Evolutionary conservation across 1,140 invertebrate genomes (phyloP).

Genomic region (Augochlora pura): DNA sequence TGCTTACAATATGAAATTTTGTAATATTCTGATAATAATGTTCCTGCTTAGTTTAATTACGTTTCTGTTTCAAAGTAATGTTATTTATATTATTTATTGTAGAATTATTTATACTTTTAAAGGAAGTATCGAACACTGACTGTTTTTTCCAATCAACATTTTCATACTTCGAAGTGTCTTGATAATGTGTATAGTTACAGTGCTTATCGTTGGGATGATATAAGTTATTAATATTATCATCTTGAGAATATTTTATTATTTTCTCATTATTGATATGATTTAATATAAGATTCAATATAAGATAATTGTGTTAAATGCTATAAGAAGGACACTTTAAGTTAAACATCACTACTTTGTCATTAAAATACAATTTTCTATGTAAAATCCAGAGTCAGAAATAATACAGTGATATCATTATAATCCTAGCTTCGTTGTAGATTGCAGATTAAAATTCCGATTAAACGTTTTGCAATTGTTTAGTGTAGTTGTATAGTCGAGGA

Average conservation of each 20-base stretch:
- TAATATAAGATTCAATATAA: neutral
- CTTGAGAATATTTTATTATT: slow-evolving; percentile 5
- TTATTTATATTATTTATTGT: slow-evolving; percentile 8
- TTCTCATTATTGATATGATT: neutral
- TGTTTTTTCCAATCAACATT: neutral
- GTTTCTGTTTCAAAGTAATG: neutral
- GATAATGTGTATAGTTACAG: neutral
- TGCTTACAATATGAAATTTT: neutral
- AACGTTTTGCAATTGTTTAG: no score
- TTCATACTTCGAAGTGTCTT: neutral
- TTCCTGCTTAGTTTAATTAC: neutral
- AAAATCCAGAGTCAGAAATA: no score
- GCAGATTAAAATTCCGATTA: no score
- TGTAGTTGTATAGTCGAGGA: no score
- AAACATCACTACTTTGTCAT: neutral
- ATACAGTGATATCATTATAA: no score
- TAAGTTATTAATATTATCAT: slow-evolving; percentile 6
- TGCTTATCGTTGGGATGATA: neutral
- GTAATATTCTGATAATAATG: neutral
- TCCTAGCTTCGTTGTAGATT: no score
- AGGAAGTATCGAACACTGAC: neutral
- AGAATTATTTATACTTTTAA: neutral
- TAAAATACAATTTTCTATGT: no score
- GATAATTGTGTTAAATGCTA: neutral
- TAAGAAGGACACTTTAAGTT: slow-evolving; percentile 13